These are phyloP conservation scores for Mythimna pallens DNA, from an alignment of 2,888 invertebrate genomes.

Conservation along the genomic window DNA sequence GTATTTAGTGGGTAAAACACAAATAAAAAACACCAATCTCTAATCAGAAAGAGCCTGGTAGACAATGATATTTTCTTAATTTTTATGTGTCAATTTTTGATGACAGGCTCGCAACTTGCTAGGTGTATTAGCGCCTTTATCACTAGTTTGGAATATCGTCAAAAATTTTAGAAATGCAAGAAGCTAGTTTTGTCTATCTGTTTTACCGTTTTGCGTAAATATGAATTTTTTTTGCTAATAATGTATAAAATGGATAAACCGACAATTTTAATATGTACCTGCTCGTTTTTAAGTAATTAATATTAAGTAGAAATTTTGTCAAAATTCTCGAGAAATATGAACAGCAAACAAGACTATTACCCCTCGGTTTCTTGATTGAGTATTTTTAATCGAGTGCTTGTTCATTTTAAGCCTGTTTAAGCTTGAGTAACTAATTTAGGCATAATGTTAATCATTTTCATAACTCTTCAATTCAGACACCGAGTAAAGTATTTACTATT, in stretches of 20 bases:
- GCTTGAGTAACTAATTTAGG: not conserved
- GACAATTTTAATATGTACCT: too few species aligned
- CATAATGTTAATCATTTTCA: not conserved
- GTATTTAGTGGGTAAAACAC: too few species aligned
- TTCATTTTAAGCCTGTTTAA: not conserved
- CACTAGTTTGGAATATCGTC: not conserved
- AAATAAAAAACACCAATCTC: too few species aligned
- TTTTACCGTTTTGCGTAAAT: not conserved
- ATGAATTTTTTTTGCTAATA: not conserved
- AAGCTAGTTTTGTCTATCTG: conserved; percentile 6
- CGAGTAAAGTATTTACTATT: not conserved
- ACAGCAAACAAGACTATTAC: not conserved
- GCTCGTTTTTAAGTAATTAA: not conserved
- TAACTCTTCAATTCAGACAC: not conserved
- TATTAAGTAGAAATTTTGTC: not conserved
- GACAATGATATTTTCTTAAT: too few species aligned
- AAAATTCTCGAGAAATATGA: not conserved
- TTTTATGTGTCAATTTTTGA: not conserved
- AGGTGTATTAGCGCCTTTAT: not conserved
- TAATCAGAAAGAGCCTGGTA: too few species aligned
- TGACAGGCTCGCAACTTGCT: conserved; percentile 5
- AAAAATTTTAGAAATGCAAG: conserved; percentile 3
- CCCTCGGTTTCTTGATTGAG: not conserved
- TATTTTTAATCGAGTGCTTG: not conserved
- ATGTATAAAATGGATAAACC: not conserved